Evolutionary conservation across 1,140 invertebrate genomes (phyloP).

Genomic region (Agrypnia vestita): DNA sequence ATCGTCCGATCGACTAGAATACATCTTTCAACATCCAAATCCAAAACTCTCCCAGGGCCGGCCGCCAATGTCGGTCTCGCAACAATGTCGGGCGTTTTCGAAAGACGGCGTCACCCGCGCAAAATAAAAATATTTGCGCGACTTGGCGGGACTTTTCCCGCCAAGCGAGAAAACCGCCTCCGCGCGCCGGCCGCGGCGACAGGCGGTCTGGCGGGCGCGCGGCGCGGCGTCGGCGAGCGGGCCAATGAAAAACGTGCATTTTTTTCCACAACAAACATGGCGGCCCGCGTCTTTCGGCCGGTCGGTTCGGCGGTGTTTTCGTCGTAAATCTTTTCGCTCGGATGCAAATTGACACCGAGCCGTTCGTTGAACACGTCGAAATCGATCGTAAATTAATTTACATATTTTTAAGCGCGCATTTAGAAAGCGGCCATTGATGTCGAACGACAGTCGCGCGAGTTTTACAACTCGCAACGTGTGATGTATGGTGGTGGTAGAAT

Average conservation of each 20-base stretch:
- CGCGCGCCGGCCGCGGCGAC: conserved; percentile 12
- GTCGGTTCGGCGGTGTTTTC: conserved; percentile 21
- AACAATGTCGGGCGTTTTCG: no score
- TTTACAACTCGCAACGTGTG: background rate
- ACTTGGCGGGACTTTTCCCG: background rate
- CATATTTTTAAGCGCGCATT: conserved; percentile 10
- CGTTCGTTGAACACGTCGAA: background rate
- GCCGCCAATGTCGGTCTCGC: no score
- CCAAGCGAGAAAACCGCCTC: background rate
- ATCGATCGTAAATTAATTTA: conserved; percentile 26
- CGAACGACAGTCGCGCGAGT: background rate
- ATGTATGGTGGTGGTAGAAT: no score
- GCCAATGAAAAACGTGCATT: background rate
- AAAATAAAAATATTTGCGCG: no score
- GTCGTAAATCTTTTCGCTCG: conserved; percentile 23
- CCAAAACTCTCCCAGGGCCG: no score
- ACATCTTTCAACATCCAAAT: no score
- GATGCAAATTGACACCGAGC: background rate
- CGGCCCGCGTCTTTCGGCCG: conserved; percentile 10
- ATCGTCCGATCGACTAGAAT: no score
- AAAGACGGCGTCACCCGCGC: no score
- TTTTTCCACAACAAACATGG: conserved; percentile 19
- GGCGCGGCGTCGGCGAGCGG: background rate
- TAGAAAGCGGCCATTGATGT: conserved; percentile 24
- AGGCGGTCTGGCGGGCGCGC: conserved; percentile 27